Conservation (phyloP, 2,113 vertebrate genomes). For the Butorides virescens region DNA sequence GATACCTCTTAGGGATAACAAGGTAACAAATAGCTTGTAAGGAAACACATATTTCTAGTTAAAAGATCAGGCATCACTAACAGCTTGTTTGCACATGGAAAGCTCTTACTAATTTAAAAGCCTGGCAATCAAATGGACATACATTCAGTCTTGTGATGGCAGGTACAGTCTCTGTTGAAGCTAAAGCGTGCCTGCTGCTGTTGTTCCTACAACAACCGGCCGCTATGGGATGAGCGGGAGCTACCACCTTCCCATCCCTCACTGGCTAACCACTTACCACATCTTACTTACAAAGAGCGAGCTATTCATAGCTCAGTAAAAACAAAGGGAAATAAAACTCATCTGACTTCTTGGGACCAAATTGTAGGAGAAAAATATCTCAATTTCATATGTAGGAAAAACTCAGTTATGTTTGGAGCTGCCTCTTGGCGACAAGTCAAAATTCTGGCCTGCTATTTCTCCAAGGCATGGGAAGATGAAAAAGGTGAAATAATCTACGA, state of each 20-base stretch:
- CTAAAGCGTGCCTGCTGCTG: background rate
- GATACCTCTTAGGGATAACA: background rate
- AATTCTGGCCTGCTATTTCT: background rate
- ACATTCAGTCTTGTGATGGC: background rate
- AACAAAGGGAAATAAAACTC: background rate
- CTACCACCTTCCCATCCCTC: background rate
- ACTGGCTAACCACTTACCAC: background rate
- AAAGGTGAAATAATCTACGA: background rate
- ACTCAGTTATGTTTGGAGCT: background rate
- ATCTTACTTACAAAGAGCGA: background rate
- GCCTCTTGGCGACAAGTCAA: background rate
- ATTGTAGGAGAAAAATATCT: background rate
- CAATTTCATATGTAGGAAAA: rapidly evolving
- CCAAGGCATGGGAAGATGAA: background rate
- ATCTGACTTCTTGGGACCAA: background rate
- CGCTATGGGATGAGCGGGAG: background rate
- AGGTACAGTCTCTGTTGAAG: background rate
- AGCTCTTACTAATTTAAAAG: background rate
- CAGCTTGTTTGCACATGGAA: background rate
- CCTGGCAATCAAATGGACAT: background rate
- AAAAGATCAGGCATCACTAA: background rate
- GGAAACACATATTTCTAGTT: background rate
- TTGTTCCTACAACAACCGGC: background rate
- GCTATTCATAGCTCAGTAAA: background rate
- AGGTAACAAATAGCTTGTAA: background rate